phyloP scores from a whole-genome alignment of 2,797 vertebrate species.

The Falco biarmicus region DNA sequence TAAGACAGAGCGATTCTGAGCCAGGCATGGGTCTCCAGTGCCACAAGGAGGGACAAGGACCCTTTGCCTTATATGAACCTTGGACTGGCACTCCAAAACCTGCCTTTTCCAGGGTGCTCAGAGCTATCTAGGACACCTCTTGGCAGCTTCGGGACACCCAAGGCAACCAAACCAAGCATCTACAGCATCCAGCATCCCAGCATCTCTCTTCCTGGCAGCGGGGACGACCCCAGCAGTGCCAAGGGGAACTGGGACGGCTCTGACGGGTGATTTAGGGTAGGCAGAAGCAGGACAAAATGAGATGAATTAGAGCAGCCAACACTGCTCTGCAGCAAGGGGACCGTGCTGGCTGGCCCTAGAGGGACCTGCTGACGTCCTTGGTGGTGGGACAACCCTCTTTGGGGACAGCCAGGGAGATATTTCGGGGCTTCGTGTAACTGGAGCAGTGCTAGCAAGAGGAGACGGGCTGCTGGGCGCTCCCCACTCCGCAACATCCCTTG shows the following conservation, averaged over 20 bases:
- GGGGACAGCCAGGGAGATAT: background rate
- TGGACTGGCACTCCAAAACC: background rate
- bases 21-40: rapidly evolving
- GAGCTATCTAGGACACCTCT: background rate
- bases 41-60: background rate
- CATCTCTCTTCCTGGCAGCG: too few species aligned
- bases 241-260: background rate
- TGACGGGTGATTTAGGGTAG: rapidly evolving
- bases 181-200: background rate
- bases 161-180: background rate
- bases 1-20: background rate
- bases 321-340: background rate
- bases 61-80: background rate
- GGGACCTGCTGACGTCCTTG: background rate
- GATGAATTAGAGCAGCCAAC: background rate
- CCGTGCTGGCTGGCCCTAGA: background rate
- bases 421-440: background rate
- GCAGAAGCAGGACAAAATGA: background rate
- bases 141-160: background rate
- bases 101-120: background rate
- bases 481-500: background rate
- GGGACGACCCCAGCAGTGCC: background rate
- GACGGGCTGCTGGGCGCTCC: background rate
- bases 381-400: background rate
- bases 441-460: background rate